These are phyloP conservation scores for Drosophila aldrichi DNA, from an alignment of 2,888 invertebrate species.

Conservation along the genomic window DNA sequence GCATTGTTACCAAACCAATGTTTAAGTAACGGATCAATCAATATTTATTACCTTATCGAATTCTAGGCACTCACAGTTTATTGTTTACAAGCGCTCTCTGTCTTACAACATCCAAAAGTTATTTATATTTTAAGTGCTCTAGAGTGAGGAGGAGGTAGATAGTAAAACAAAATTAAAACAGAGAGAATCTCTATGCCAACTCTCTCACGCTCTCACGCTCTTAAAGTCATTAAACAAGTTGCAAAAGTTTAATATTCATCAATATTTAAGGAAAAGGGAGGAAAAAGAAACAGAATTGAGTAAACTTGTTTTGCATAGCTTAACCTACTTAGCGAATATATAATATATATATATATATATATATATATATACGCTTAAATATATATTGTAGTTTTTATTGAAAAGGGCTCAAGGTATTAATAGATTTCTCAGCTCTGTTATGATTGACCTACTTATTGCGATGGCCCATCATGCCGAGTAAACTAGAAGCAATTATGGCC, in stretches of 20 bases:
- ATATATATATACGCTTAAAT: no score
- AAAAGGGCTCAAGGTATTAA: slow-evolving; percentile 8
- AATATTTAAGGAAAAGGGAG: not conserved
- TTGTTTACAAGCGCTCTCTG: not conserved
- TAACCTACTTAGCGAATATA: not conserved
- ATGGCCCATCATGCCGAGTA: slow-evolving; percentile 25
- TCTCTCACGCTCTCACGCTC: no score
- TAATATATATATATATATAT: not conserved
- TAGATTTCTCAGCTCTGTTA: slow-evolving; percentile 5
- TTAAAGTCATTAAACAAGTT: not conserved
- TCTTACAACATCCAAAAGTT: not conserved
- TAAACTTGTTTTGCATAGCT: not conserved
- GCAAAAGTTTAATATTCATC: not conserved
- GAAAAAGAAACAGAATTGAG: not conserved
- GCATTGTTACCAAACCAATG: slow-evolving; percentile 12
- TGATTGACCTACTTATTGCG: slow-evolving; percentile 13
- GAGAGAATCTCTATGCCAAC: no score
- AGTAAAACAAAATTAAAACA: no score
- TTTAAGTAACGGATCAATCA: slow-evolving; percentile 4
- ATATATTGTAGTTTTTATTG: no score
- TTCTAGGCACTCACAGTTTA: not conserved
- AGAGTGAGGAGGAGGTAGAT: not conserved
- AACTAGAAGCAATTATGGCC: slow-evolving; percentile 46
- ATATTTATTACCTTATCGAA: not conserved
- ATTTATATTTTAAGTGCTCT: no score